These are phyloP conservation scores for Enteromius treurensis DNA, from an alignment of 2,797 vertebrate genomes.

Conservation along the genomic window DNA sequence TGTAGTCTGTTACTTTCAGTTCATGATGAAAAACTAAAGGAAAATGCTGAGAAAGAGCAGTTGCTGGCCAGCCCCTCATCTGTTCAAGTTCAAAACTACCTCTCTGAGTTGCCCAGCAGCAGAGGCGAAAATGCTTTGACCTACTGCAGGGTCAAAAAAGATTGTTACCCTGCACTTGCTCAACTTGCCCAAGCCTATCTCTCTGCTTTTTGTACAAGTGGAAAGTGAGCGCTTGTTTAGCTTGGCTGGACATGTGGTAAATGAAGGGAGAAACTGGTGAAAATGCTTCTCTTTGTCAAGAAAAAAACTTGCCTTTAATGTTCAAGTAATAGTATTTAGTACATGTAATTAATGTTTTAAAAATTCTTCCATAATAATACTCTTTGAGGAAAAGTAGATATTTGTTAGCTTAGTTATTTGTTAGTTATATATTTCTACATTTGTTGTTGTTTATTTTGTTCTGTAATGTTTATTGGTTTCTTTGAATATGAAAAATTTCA, in stretches of 20 bases:
- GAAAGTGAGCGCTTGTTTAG: conserved; percentile 41
- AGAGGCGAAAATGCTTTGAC: conserved; percentile 6
- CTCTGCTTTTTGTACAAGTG: conserved; percentile 41
- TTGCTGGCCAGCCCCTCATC: neutral
- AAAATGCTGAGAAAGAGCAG: conserved; percentile 22
- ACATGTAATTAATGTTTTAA: too few relatives aligned
- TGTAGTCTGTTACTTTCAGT: conserved; percentile 39
- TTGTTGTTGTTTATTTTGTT: too few relatives aligned
- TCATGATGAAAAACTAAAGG: conserved; percentile 35
- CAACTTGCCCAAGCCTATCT: conserved; percentile 25
- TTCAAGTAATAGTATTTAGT: conserved; percentile 14
- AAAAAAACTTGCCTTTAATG: conserved; percentile 39
- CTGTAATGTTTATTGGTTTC: too few relatives aligned
- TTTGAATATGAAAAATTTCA: too few relatives aligned
- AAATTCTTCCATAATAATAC: too few relatives aligned
- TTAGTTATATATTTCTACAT: too few relatives aligned
- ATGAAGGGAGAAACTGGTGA: conserved; percentile 36
- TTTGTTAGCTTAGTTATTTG: too few relatives aligned
- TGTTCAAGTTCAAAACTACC: neutral
- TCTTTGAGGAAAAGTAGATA: too few relatives aligned
- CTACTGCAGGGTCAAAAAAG: conserved; percentile 39
- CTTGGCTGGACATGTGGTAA: conserved; percentile 24
- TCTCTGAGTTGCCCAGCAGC: conserved; percentile 5
- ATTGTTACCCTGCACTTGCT: conserved; percentile 29
- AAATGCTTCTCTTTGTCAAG: neutral